Evolutionary conservation across 2,113 vertebrate species (phyloP).

Genomic region (Urocolius indicus): DNA sequence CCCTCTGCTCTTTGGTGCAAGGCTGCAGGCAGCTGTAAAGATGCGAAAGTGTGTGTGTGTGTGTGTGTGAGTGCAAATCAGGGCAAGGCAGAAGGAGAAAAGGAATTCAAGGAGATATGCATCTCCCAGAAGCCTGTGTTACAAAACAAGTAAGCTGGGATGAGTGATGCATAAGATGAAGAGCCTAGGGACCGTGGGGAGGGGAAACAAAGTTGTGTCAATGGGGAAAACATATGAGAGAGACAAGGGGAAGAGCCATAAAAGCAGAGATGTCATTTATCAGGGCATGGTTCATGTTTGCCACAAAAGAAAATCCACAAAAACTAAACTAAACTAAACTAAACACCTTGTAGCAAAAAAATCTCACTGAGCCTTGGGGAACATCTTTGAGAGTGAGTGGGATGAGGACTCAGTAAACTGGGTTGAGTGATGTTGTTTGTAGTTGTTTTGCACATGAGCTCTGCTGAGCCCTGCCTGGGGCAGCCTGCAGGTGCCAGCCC

Average conservation of each 20-base stretch:
- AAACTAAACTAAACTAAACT: not conserved
- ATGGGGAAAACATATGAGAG: not conserved
- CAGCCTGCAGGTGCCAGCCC: accelerated
- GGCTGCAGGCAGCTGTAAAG: not conserved
- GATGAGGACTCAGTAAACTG: not conserved
- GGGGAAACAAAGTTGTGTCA: not conserved
- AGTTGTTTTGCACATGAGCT: not conserved
- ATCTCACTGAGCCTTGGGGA: not conserved
- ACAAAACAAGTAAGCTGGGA: not conserved
- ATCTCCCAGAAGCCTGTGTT: not conserved
- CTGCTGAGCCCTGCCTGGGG: not conserved
- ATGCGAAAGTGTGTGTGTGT: not conserved
- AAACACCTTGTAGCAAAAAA: not conserved
- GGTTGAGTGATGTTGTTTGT: not conserved
- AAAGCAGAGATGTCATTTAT: not conserved
- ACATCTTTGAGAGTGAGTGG: not conserved
- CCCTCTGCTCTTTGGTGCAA: not conserved
- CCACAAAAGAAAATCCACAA: not conserved
- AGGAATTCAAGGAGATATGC: not conserved
- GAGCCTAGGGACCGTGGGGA: not conserved
- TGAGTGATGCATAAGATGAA: conserved; percentile 38
- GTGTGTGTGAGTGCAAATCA: not conserved
- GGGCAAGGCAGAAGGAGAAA: not conserved
- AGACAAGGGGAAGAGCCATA: not conserved
- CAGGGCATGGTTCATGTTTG: not conserved